Evolutionary conservation across 2,797 vertebrate species (phyloP).

Genomic region (Lepilemur septentrionalis): DNA sequence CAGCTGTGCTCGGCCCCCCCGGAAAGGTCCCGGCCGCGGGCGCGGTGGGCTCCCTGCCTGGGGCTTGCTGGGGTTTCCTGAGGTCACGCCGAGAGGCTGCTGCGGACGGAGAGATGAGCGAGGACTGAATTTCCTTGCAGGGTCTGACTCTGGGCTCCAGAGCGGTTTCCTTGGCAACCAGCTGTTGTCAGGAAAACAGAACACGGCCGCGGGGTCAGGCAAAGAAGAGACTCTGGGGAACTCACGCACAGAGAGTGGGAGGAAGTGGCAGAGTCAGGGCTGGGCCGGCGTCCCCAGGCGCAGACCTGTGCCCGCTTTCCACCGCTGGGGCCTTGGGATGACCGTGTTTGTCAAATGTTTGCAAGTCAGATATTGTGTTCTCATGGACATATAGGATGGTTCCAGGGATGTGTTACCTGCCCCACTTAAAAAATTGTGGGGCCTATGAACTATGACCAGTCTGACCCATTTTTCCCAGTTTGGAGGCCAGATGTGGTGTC

Average conservation of each 20-base stretch:
- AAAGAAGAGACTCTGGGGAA: neutral
- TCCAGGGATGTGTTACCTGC: too few relatives aligned
- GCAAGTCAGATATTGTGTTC: neutral
- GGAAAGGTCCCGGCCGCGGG: neutral
- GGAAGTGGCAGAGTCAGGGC: neutral
- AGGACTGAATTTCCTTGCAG: neutral
- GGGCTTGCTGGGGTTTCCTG: neutral
- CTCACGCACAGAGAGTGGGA: neutral
- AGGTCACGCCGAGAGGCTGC: neutral
- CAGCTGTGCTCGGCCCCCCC: neutral
- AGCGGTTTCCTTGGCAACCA: slow-evolving; percentile 40
- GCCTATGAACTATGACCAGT: neutral
- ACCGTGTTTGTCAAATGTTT: neutral
- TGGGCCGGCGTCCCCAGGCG: neutral
- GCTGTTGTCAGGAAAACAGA: slow-evolving; percentile 60
- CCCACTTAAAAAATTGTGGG: neutral
- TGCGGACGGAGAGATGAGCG: neutral
- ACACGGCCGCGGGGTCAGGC: neutral
- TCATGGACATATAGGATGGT: neutral
- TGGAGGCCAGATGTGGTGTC: neutral
- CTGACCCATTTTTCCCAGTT: too few relatives aligned
- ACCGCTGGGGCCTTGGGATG: too few relatives aligned
- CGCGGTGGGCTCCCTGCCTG: neutral
- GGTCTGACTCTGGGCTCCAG: neutral
- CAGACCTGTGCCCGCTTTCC: neutral